Conservation (phyloP, 2,888 invertebrate species). For the Aradus depressus region DNA sequence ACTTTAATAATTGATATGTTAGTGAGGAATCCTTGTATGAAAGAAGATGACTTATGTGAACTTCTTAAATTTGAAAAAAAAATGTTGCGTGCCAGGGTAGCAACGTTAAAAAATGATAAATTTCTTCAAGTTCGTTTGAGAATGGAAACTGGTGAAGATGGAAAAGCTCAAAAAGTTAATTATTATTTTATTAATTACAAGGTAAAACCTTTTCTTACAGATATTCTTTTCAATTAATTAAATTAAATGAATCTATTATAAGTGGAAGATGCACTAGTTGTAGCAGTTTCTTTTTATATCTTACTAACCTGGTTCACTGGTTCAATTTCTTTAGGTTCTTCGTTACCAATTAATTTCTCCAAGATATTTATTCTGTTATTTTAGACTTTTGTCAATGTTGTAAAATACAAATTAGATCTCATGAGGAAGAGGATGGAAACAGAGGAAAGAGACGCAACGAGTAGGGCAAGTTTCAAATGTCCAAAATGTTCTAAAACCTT, state of each 20-base stretch:
- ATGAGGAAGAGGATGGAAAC: slow-evolving; percentile 93
- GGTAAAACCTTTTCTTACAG: slow-evolving; percentile 34
- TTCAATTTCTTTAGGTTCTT: background rate
- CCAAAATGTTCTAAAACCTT: slow-evolving; percentile 83
- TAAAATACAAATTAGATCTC: slow-evolving; percentile 92
- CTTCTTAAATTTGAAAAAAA: slow-evolving; percentile 86
- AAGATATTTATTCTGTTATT: slow-evolving; percentile 24
- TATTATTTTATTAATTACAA: slow-evolving; percentile 97
- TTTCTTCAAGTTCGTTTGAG: slow-evolving; percentile 83
- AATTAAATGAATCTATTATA: no score
- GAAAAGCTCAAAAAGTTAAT: slow-evolving; percentile 90
- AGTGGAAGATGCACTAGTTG: no score
- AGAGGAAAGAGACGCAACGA: slow-evolving; percentile 88
- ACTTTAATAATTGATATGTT: slow-evolving; percentile 90
- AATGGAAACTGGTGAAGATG: slow-evolving; percentile 91
- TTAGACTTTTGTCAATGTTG: slow-evolving; percentile 85
- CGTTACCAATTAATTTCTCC: background rate
- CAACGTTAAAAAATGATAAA: slow-evolving; percentile 80
- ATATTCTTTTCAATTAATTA: no score
- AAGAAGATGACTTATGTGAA: slow-evolving; percentile 83
- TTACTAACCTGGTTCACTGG: no score
- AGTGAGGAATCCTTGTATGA: slow-evolving; percentile 91
- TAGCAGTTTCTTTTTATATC: no score
- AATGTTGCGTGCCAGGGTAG: slow-evolving; percentile 78
- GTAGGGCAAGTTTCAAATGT: slow-evolving; percentile 90